Evolutionary conservation across 2,113 vertebrate species (phyloP), one percentile per base, ranked within the genome.

Genomic region (Pagrus major): DNA sequence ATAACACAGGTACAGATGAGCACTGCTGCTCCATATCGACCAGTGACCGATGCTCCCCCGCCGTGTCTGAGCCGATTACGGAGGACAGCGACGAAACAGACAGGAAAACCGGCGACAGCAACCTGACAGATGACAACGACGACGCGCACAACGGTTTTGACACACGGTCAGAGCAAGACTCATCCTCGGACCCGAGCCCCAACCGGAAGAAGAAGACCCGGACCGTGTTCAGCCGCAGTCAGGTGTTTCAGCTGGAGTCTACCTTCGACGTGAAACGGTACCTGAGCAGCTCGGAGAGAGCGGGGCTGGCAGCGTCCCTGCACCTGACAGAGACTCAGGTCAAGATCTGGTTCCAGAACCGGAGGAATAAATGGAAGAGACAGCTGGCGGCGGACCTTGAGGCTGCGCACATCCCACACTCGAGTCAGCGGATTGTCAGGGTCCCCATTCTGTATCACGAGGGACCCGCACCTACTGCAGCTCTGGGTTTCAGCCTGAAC

Each of bases 381-480:
- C 97, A 98, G 84, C 85, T 97, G 85, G 93, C 96, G 3, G 97
- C 96, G 0, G 97, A 98, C 60, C 87, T 98, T 52, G 97, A 98
- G 83, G 96, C 95, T 3, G 95, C 94, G 14, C 96, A 95, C 9
- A 78, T 96, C 68, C 94, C 95, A 3, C 97, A 95, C 65, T 94
- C 95, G 0, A 92, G 93, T 20, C 97, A 97, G 88, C 93, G 97
- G 90, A 94, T 98, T 60, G 96, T 99, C 65, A 93, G 97, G 31
- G 97, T 98, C 21, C 98, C 97, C 2, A 96, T 99, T 66, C 90
- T 99, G 35, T 98, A 98, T 78, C 97, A 97, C 20, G 97, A 98
- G 52, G 96, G 94, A 61, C 91, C 95, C 10, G 80, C 93, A 4
- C 86, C 94, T 42, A 10, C 81, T 0, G 69, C 91, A 0, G 75